phyloP scores from a whole-genome alignment of 2,888 invertebrate genomes.

The Andrena camellia region DNA sequence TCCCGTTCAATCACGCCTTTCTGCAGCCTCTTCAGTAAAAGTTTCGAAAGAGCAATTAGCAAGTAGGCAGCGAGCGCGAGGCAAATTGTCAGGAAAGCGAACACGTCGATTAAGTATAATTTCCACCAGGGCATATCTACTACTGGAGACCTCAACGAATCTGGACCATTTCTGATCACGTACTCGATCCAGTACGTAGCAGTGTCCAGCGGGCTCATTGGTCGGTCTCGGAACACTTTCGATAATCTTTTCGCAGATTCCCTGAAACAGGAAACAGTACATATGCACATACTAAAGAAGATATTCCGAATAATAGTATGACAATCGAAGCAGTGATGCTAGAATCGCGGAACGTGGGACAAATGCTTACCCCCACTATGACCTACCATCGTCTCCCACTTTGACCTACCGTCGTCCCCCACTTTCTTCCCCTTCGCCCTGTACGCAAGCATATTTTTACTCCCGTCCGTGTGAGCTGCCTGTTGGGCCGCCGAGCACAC shows the following conservation, averaged over 20 bases:
- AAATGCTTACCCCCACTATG: no score
- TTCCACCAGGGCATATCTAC: conserved; percentile 76
- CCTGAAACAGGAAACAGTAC: conserved; percentile 53
- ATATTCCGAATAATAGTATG: no score
- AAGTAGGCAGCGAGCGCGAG: background rate
- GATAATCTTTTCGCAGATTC: conserved; percentile 61
- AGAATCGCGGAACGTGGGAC: no score
- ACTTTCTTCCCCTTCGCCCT: no score
- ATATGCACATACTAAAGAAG: background rate
- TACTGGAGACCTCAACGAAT: conserved; percentile 72
- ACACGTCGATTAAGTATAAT: conserved; percentile 73
- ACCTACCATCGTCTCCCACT: no score
- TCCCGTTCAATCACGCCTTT: background rate
- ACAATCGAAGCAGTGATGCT: no score
- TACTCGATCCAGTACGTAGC: conserved; percentile 79
- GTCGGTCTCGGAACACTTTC: conserved; percentile 76
- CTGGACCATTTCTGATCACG: conserved; percentile 75
- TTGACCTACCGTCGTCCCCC: no score
- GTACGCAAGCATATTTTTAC: no score
- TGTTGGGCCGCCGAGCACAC: no score
- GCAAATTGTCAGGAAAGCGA: conserved; percentile 51
- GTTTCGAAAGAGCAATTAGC: background rate
- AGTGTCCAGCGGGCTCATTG: conserved; percentile 71
- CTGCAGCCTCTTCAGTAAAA: background rate
- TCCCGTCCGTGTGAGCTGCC: no score